Evolutionary conservation across 2,797 vertebrate genomes (phyloP).

Genomic region (Pseudocheirus occidentalis): DNA sequence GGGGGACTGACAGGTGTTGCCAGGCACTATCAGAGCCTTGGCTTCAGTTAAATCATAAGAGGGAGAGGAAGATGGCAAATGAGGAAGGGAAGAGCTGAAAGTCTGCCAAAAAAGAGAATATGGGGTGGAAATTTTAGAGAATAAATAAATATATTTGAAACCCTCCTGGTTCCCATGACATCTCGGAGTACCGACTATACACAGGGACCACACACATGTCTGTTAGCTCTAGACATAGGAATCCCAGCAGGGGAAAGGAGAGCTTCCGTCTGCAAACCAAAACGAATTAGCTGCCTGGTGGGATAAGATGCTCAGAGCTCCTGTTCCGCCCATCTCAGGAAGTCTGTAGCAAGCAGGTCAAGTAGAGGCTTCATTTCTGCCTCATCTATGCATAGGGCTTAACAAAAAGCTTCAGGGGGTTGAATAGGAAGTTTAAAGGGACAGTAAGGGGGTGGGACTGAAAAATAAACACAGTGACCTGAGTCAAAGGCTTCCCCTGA

Average conservation of each 20-base stretch:
- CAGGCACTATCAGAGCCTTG: slow-evolving; percentile 65
- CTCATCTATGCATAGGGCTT: not conserved
- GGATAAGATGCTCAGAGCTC: not conserved
- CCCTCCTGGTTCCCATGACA: not conserved
- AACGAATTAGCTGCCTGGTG: slow-evolving; percentile 65
- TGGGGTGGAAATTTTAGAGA: slow-evolving; percentile 17
- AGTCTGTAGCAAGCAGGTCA: not conserved
- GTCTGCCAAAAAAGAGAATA: not conserved
- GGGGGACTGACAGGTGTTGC: slow-evolving; percentile 69
- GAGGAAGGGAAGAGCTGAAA: slow-evolving; percentile 48
- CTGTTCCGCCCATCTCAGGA: not conserved
- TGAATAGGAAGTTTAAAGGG: slow-evolving; percentile 63
- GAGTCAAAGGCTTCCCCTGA: not conserved
- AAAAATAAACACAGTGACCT: not conserved
- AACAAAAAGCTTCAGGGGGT: slow-evolving; percentile 18
- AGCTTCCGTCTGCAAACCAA: slow-evolving; percentile 68
- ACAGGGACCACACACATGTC: not conserved
- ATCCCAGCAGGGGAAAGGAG: not conserved
- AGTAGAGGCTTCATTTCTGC: not conserved
- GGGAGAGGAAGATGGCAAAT: slow-evolving; percentile 9
- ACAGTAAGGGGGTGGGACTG: not conserved
- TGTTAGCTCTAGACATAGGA: not conserved
- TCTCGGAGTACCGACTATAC: not conserved
- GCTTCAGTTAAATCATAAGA: slow-evolving; percentile 27
- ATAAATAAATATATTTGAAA: not conserved